These are phyloP conservation scores for Psilopsiagon aurifrons DNA, from an alignment of 2,113 vertebrate genomes.

Conservation along the genomic window DNA sequence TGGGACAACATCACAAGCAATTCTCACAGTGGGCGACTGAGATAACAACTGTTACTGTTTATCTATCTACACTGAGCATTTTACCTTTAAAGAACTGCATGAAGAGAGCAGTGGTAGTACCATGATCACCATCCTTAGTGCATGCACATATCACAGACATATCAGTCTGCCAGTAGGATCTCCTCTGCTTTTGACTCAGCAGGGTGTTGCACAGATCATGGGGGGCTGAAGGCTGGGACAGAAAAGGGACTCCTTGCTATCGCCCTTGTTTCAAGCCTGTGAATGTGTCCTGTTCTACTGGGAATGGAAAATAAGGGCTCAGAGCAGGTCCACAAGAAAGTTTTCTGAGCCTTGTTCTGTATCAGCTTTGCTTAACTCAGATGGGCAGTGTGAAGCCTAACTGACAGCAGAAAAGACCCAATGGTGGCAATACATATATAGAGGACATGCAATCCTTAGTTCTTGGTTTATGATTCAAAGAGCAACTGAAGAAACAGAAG, in stretches of 20 bases:
- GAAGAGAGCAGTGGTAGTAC: not conserved
- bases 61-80: not conserved
- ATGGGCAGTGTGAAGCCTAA: not conserved
- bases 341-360: not conserved
- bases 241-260: not conserved
- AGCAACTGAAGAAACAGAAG: not conserved
- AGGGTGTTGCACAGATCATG: not conserved
- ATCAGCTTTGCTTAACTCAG: not conserved
- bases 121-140: rapidly evolving
- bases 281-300: not conserved
- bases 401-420: not conserved
- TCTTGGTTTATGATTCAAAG: not conserved
- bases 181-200: not conserved
- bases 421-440: rapidly evolving
- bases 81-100: not conserved
- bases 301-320: not conserved
- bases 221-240: not conserved
- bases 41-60: not conserved
- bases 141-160: not conserved
- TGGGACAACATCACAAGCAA: not conserved
- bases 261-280: rapidly evolving
- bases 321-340: not conserved
- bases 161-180: not conserved
- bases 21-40: not conserved
- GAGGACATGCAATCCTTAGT: not conserved